These are phyloP conservation scores for Callyntrura sp. DNA, from an alignment of 2,888 invertebrate genomes.

Conservation along the genomic window DNA sequence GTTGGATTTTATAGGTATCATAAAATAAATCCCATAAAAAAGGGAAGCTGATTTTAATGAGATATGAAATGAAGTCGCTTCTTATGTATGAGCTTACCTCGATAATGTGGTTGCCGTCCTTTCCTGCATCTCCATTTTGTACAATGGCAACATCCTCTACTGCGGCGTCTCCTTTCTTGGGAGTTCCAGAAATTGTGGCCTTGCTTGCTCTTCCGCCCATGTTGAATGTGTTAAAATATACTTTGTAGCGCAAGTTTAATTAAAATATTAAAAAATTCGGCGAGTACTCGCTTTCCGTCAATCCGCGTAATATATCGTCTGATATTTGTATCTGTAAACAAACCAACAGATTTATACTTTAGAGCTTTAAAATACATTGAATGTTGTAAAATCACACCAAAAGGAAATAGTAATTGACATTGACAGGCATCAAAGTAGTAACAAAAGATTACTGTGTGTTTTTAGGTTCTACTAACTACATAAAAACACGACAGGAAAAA, in stretches of 20 bases:
- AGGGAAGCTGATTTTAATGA: conserved; percentile 58
- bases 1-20: conserved; percentile 55
- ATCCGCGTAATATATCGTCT: conserved; percentile 25
- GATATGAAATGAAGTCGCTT: conserved; percentile 49
- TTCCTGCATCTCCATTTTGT: conserved; percentile 82
- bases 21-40: conserved; percentile 60
- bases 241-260: conserved; percentile 14
- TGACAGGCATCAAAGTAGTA: conserved; percentile 1
- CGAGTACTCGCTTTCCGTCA: conserved; percentile 17
- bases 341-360: background rate
- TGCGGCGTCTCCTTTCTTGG: conserved; percentile 82
- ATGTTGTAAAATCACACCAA: background rate
- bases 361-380: background rate
- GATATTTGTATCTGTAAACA: conserved; percentile 53
- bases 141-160: conserved; percentile 81
- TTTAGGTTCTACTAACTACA: background rate
- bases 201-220: conserved; percentile 83
- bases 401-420: background rate
- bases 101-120: conserved; percentile 81
- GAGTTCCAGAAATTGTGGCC: conserved; percentile 81
- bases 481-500: background rate
- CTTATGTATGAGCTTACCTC: conserved; percentile 77
- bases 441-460: background rate
- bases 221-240: conserved; percentile 57
- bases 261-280: conserved; percentile 35